Evolutionary conservation across 2,797 vertebrate species (phyloP).

Genomic region (Meriones psammophilus): DNA sequence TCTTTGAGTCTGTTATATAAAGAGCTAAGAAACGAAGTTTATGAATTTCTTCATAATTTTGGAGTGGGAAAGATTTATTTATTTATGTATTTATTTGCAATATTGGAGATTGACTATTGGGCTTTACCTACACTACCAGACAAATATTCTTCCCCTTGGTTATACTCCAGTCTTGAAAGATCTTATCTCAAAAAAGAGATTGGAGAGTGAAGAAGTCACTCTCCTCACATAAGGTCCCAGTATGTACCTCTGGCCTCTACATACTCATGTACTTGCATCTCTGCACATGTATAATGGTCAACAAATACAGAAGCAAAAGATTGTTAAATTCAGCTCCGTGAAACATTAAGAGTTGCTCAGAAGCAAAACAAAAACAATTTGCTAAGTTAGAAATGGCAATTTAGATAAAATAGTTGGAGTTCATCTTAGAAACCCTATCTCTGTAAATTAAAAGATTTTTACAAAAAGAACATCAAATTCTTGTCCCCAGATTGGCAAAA

Average conservation of each 20-base stretch:
- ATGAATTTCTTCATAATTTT: slow-evolving; percentile 25
- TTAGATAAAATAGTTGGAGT: background rate
- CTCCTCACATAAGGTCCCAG: no score
- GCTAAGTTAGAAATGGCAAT: background rate
- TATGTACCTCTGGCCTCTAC: background rate
- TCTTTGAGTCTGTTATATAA: background rate
- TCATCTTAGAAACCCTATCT: background rate
- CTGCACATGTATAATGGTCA: background rate
- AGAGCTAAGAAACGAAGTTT: background rate
- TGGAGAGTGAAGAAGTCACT: background rate
- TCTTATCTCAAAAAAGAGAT: background rate
- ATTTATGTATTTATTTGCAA: background rate
- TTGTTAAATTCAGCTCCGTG: background rate
- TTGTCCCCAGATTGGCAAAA: background rate
- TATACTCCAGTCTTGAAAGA: background rate
- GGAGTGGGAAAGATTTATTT: background rate
- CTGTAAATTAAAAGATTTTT: background rate
- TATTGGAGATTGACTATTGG: background rate
- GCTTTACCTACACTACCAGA: background rate
- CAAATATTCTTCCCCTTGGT: background rate
- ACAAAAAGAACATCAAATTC: background rate
- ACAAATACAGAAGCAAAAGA: background rate
- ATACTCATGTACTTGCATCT: background rate
- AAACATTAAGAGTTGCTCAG: background rate
- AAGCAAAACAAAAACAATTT: background rate